Evolutionary conservation across 2,113 vertebrate species (phyloP).

Genomic region (Gymnobelideus leadbeateri): DNA sequence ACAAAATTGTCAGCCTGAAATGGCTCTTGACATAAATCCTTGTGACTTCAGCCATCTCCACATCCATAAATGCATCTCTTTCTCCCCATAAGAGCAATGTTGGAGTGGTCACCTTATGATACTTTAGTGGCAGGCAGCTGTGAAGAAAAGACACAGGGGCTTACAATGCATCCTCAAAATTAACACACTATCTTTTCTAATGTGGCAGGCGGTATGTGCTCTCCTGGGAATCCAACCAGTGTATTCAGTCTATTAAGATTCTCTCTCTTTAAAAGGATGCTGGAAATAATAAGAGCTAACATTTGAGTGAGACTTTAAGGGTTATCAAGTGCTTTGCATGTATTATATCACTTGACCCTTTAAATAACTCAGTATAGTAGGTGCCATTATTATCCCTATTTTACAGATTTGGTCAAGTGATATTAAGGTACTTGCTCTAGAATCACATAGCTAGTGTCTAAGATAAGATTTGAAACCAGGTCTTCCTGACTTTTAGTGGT

Average conservation of each 20-base stretch:
- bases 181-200: constrained; percentile 35
- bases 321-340: neutral
- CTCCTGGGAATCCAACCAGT: neutral
- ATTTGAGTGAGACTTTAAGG: neutral
- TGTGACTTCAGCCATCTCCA: constrained; percentile 96
- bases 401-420: neutral
- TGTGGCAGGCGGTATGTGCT: neutral
- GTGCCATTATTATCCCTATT: neutral
- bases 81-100: constrained; percentile 97
- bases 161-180: constrained; percentile 42
- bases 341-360: neutral
- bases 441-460: neutral
- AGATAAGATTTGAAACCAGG: neutral
- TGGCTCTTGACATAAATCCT: constrained; percentile 95
- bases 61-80: constrained; percentile 95
- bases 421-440: neutral
- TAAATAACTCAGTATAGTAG: neutral
- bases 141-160: constrained; percentile 68
- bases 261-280: neutral
- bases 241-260: neutral
- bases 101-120: constrained; percentile 92
- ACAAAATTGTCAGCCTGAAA: constrained; percentile 96
- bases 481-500: neutral
- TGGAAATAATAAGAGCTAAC: neutral
- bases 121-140: constrained; percentile 94